Percentiles rank a stretch among this genome's conserved stretches.
These are phyloP conservation scores for Thalassaphorura encarpata DNA, from an alignment of 1,140 invertebrate species.

Conservation along the genomic window DNA sequence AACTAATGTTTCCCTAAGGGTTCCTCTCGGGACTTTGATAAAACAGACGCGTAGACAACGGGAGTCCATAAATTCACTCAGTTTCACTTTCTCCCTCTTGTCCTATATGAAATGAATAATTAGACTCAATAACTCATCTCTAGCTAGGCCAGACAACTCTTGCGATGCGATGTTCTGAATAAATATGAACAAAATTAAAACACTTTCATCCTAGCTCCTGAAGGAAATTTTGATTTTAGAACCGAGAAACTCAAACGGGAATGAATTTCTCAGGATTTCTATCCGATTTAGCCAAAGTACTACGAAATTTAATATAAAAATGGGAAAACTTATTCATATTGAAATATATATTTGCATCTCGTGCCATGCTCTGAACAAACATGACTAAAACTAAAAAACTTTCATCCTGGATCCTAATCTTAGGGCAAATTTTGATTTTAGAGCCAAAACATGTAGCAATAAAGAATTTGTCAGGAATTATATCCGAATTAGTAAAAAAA, in stretches of 20 bases:
- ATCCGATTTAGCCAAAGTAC: too few relatives aligned
- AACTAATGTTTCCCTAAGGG: slow-evolving; percentile 22
- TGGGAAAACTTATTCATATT: too few relatives aligned
- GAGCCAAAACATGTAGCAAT: too few relatives aligned
- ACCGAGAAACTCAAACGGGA: neutral
- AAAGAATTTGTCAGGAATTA: too few relatives aligned
- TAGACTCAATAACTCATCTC: slow-evolving; percentile 2
- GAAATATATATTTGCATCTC: too few relatives aligned
- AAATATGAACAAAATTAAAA: neutral
- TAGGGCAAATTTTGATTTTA: too few relatives aligned
- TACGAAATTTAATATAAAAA: too few relatives aligned
- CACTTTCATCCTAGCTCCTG: neutral
- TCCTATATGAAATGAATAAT: slow-evolving; percentile 23
- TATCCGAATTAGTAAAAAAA: too few relatives aligned
- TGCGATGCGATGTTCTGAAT: neutral
- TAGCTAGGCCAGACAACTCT: slow-evolving; percentile 5
- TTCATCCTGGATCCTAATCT: too few relatives aligned
- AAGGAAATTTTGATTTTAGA: neutral
- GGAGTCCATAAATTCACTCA: neutral
- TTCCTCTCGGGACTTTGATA: slow-evolving; percentile 7
- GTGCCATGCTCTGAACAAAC: too few relatives aligned
- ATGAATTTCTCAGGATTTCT: too few relatives aligned
- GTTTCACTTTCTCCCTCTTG: neutral
- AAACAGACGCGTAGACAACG: slow-evolving; percentile 16
- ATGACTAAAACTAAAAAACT: too few relatives aligned